Evolutionary conservation across 2,113 vertebrate species (phyloP).

Genomic region (Tragelaphus imberbis): DNA sequence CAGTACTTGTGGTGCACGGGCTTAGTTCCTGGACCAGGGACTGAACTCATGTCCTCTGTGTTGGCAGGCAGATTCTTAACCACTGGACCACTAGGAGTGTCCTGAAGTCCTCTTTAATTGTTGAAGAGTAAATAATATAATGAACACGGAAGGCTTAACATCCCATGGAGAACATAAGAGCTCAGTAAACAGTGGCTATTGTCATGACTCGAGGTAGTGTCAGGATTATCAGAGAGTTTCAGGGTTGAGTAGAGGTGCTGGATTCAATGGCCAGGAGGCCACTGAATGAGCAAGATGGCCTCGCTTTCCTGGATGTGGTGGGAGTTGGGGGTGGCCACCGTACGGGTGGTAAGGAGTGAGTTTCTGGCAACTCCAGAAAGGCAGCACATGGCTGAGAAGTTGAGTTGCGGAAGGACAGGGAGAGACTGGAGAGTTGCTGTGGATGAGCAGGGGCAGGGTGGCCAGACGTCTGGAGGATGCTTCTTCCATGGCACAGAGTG

Average conservation of each 20-base stretch:
- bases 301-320: neutral
- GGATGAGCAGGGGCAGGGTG: neutral
- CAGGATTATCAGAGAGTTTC: neutral
- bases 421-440: neutral
- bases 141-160: neutral
- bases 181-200: neutral
- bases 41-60: rapidly evolving
- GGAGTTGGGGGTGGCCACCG: rapidly evolving
- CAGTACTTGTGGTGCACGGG: rapidly evolving
- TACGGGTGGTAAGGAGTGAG: neutral
- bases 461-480: rapidly evolving
- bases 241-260: neutral
- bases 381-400: neutral
- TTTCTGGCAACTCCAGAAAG: neutral
- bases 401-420: neutral
- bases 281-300: neutral
- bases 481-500: neutral
- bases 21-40: neutral
- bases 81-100: neutral
- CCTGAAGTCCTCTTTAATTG: neutral
- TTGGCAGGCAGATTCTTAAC: neutral
- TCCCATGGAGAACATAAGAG: neutral
- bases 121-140: neutral
- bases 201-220: neutral
- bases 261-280: neutral